These are phyloP conservation scores for Epinotia brunnichana DNA, from an alignment of 2,888 invertebrate species.

Conservation along the genomic window DNA sequence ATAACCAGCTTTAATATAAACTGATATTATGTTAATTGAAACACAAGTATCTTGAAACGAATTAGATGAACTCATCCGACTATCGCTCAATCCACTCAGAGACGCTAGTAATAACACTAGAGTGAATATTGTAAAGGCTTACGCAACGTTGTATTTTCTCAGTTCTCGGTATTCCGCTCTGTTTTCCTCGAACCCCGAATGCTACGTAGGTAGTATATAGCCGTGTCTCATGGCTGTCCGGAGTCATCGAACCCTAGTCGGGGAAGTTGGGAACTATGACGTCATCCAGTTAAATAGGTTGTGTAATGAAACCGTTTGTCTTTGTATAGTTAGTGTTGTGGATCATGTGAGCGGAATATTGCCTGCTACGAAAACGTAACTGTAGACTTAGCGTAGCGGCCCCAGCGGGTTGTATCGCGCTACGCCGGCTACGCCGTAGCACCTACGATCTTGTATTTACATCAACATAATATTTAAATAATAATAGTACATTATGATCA, in stretches of 20 bases:
- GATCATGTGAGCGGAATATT: background rate
- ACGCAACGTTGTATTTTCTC: constrained; percentile 52
- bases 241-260: constrained; percentile 59
- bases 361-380: constrained; percentile 6
- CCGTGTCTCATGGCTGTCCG: constrained; percentile 47
- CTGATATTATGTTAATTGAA: constrained; percentile 8
- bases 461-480: background rate
- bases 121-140: constrained; percentile 49
- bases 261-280: constrained; percentile 45
- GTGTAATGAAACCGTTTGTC: background rate
- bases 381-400: constrained; percentile 12
- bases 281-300: constrained; percentile 25
- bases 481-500: too few relatives aligned
- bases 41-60: constrained; percentile 3
- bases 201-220: constrained; percentile 43
- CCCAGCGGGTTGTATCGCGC: background rate
- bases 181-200: constrained; percentile 59
- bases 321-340: background rate
- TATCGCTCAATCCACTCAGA: constrained; percentile 47
- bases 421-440: constrained; percentile 36
- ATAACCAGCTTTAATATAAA: background rate
- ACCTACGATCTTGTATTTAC: background rate
- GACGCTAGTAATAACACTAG: constrained; percentile 35
- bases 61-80: constrained; percentile 7
- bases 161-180: constrained; percentile 51